phyloP scores from a whole-genome alignment of 2,797 vertebrate species.

The Lagorchestes hirsutus region DNA sequence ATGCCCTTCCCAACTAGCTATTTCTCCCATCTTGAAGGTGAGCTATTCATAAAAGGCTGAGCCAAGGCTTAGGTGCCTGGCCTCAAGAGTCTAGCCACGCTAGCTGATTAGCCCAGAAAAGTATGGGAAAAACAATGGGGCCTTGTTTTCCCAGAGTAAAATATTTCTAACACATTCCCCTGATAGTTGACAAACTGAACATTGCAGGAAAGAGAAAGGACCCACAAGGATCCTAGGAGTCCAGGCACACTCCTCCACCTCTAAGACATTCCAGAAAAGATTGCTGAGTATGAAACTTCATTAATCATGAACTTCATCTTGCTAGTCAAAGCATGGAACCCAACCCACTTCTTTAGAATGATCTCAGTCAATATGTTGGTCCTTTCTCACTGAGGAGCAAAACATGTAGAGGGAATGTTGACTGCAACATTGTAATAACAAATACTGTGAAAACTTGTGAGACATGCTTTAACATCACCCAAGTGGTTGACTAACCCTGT shows the following conservation, averaged over 20 bases:
- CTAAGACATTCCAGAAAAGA: conserved; percentile 68
- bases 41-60: conserved; percentile 48
- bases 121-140: not conserved
- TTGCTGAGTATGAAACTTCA: conserved; percentile 45
- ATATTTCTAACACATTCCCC: conserved; percentile 34
- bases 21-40: conserved; percentile 38
- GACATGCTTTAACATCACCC: conserved; percentile 76
- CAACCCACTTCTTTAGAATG: conserved; percentile 69
- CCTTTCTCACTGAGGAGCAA: conserved; percentile 77
- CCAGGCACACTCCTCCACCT: conserved; percentile 69
- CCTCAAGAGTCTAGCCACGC: conserved; percentile 3
- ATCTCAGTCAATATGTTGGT: conserved; percentile 70
- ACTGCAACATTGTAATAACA: conserved; percentile 84
- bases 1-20: conserved; percentile 46
- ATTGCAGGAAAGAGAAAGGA: not conserved
- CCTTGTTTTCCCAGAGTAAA: conserved; percentile 31
- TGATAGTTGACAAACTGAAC: not conserved
- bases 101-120: conserved; percentile 19
- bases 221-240: not conserved
- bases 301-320: conserved; percentile 73
- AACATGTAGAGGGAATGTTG: conserved; percentile 77
- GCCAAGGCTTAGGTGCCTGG: conserved; percentile 26
- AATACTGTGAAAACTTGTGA: conserved; percentile 87
- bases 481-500: conserved; percentile 82
- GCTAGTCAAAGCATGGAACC: conserved; percentile 67